Evolutionary conservation across 2,888 invertebrate species (phyloP), one percentile per base, ranked within the genome.

Genomic region (Gastracanthus pulcherrimus): DNA sequence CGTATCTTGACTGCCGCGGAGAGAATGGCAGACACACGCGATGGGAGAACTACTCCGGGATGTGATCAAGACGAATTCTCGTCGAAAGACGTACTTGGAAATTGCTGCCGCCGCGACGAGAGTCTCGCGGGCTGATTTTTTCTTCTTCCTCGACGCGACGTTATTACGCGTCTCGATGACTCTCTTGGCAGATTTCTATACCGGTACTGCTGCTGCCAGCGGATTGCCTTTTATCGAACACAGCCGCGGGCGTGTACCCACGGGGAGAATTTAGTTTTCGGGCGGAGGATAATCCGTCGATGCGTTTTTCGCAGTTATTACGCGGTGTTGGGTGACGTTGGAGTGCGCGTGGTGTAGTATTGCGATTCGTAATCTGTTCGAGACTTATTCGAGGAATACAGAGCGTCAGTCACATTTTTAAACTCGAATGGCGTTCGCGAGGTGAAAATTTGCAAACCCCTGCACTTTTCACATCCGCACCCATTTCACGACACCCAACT

Each of bases 111-210:
- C 51, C n/a, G n/a, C n/a, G n/a, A n/a, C n/a, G n/a, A n/a, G n/a
- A n/a, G n/a, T 31, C 5, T 69, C 45, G 69, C n/a, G 5, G 4
- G 26, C 1, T 48, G 34, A n/a, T 1, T 38, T 26, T 34, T 34
- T 51, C 38, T 19, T 34, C 69, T 69, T 69, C 26, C 4, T 23
- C 19, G 7, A 16, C 31, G 45, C 66, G 41, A 71, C 51, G 48
- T 77, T 71, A 71, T 71, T 74, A 67, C 67, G 34, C 45, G 48
- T 74, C 51, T 71, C 78, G 11, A 60, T 77, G 77, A 77, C 48
- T 62, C n/a, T n/a, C 62, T 78, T 64, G 51, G 5, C 29, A n/a
- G 23, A 62, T 51, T 70, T 51, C 66, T n/a, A n/a, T n/a, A n/a
- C 29, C 29, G 9, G 38, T n/a, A 23, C 41, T 9, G 41, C 2